Evolutionary conservation across 2,797 vertebrate species (phyloP).

Genomic region (Spea hammondii): DNA sequence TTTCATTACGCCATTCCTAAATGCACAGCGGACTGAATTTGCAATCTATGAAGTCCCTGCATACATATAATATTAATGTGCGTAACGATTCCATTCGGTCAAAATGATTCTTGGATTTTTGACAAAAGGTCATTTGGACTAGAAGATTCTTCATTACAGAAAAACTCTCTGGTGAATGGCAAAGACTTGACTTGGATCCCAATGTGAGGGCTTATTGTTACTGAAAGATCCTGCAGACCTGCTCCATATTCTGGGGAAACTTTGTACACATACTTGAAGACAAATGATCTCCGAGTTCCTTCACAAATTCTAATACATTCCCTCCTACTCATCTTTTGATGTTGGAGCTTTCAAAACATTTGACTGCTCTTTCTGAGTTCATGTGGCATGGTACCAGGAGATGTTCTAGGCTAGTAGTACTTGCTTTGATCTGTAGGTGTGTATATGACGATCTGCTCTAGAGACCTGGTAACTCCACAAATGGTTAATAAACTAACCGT

Average conservation of each 20-base stretch:
- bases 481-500: too few relatives aligned
- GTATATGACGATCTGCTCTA: background rate
- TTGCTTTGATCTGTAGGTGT: background rate
- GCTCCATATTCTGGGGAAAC: background rate
- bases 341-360: background rate
- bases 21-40: too few relatives aligned
- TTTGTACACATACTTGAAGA: background rate
- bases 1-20: too few relatives aligned
- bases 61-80: too few relatives aligned
- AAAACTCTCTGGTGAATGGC: too few relatives aligned
- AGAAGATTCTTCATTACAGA: too few relatives aligned
- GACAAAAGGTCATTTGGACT: too few relatives aligned
- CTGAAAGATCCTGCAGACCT: background rate
- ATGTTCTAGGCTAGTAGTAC: slow-evolving; percentile 1
- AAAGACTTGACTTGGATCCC: background rate
- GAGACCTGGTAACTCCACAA: background rate
- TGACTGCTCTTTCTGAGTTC: slow-evolving; percentile 1
- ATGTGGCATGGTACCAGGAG: background rate
- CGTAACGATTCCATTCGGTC: too few relatives aligned
- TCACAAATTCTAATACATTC: background rate
- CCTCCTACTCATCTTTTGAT: background rate
- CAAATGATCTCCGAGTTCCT: background rate
- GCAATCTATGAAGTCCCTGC: too few relatives aligned
- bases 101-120: too few relatives aligned
- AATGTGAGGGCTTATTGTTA: background rate